phyloP scores from a whole-genome alignment of 2,888 invertebrate species.

The Torymus auratus region DNA sequence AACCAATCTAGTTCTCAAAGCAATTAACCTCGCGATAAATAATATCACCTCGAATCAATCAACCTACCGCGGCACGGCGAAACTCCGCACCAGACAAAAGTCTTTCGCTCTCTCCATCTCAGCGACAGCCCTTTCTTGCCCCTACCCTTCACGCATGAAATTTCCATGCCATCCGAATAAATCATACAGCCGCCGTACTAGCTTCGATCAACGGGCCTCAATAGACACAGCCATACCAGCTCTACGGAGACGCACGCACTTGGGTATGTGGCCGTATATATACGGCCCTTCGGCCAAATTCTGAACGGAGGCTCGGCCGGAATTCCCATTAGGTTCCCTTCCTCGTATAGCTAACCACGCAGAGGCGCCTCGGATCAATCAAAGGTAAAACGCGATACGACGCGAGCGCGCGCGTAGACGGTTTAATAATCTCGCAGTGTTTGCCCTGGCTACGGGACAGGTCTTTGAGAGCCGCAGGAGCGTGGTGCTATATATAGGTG shows the following conservation, averaged over 20 bases:
- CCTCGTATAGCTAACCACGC: not conserved
- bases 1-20: too few relatives aligned
- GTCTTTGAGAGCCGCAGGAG: not conserved
- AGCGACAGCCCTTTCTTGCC: not conserved
- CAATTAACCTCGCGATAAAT: slow-evolving; percentile 12
- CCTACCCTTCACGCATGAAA: slow-evolving; percentile 18
- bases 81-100: slow-evolving; percentile 42
- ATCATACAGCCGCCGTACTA: slow-evolving; percentile 5
- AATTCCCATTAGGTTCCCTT: slow-evolving; percentile 66
- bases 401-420: slow-evolving; percentile 59
- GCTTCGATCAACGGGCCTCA: not conserved
- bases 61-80: not conserved
- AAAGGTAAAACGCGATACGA: slow-evolving; percentile 67
- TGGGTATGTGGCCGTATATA: slow-evolving; percentile 3
- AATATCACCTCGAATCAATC: slow-evolving; percentile 13
- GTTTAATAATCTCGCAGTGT: slow-evolving; percentile 73
- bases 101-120: not conserved
- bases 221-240: not conserved
- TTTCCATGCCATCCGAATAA: slow-evolving; percentile 46
- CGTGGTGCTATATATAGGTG: not conserved
- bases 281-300: not conserved
- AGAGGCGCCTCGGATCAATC: slow-evolving; percentile 64
- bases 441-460: slow-evolving; percentile 62
- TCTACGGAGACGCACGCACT: not conserved
- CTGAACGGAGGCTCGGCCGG: not conserved